Evolutionary conservation across 2,113 vertebrate species (phyloP), one percentile per base, ranked within the genome.

Genomic region (Motacilla tschutschensis): DNA sequence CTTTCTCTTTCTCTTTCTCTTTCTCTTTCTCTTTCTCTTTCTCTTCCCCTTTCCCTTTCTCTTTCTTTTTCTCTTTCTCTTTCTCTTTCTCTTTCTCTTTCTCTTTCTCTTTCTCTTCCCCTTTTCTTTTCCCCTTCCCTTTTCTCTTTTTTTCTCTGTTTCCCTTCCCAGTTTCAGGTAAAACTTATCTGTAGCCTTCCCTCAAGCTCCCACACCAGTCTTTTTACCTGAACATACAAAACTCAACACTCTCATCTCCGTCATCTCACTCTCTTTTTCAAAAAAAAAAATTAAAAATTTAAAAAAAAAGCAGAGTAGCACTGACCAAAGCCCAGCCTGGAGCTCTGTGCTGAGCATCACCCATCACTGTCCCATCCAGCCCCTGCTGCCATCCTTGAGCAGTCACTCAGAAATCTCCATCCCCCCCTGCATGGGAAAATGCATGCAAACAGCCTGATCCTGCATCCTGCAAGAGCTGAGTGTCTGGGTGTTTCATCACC

Each of bases 281-380:
- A 14, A 20, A 21, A 26, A 22, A 14, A 14, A 64, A 24, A 17
- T 12, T 14, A 31, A 29, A 22, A 21, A 12, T 33, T 33, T 33
- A 7, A 17, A 24, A 17, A 10, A 58, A 15, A 44, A 20, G 3
- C 18, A 21, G 35, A 25, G 12, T 26, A 15, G 13, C 50, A 54
- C 43, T 12, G 10, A 17, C 11, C 50, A 53, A n/a, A 69, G 19
- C 43, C 50, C 46, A 51, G 14, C 8, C 55, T 22, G 43, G 26
- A 70, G n/a, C 47, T 66, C 17, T 10, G 3, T 28, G 29, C 54
- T 24, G 46, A 57, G 19, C 47, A n/a, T 66, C 57, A 15, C 43
- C 29, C 65, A 22, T 8, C 43, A 5, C 3, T 4, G 3, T 1
- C 31, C 54, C 5, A 0, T 9, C 36, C 79, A 28, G 65, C 8